Evolutionary conservation across 2,888 invertebrate species (phyloP).

Genomic region (Steinernema carpocapsae): DNA sequence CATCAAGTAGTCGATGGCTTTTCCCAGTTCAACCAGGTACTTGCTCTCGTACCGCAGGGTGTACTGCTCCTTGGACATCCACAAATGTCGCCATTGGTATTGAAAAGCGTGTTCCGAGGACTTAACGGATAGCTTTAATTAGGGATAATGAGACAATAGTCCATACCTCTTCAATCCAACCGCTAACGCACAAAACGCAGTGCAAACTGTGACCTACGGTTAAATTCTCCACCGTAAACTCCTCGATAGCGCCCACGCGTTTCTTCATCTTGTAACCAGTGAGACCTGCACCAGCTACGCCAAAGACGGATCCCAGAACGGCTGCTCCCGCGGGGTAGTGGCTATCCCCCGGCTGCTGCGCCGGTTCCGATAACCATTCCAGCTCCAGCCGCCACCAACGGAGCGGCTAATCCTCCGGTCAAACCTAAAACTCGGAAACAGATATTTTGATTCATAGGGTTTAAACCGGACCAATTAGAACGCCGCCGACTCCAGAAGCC

Average conservation of each 20-base stretch:
- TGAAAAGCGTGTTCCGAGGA: conserved; percentile 68
- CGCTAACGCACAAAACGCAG: conserved; percentile 76
- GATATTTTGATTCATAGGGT: not conserved
- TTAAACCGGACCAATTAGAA: conserved; percentile 72
- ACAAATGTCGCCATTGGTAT: conserved; percentile 74
- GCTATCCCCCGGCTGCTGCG: conserved; percentile 72
- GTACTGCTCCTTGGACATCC: conserved; percentile 76
- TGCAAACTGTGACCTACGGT: conserved; percentile 71
- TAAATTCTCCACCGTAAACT: conserved; percentile 76
- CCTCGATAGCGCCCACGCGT: conserved; percentile 77
- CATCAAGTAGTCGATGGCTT: conserved; percentile 75
- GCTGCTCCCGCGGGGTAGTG: conserved; percentile 74
- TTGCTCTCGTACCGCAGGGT: conserved; percentile 75
- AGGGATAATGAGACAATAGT: not conserved
- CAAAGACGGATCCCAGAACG: conserved; percentile 75
- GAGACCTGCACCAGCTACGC: conserved; percentile 77
- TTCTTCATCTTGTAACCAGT: conserved; percentile 77
- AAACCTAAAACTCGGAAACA: conserved; percentile 71
- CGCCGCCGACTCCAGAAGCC: conserved; percentile 76
- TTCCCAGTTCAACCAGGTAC: conserved; percentile 70
- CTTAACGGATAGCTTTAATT: not conserved
- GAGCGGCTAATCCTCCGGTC: conserved; percentile 77
- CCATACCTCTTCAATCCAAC: conserved; percentile 76
- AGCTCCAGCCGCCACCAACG: conserved; percentile 73
- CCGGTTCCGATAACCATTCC: conserved; percentile 70